A percentile compares a stretch with the other conserved stretches of the same genome.
These are phyloP conservation scores for Macroramphosus scolopax DNA, from an alignment of 2,797 vertebrate species.

Conservation along the genomic window DNA sequence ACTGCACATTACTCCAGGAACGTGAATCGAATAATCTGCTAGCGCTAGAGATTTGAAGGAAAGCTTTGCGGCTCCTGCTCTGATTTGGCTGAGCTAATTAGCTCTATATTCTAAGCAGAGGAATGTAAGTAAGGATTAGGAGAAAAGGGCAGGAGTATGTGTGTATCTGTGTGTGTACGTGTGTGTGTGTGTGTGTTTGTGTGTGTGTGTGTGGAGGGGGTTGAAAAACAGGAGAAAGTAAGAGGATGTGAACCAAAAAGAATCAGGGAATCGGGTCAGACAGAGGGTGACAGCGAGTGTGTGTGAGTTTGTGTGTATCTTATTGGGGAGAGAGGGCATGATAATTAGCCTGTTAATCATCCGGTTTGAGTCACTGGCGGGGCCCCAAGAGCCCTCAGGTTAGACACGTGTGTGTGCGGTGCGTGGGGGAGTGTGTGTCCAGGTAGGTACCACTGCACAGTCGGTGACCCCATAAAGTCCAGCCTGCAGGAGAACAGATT, in stretches of 20 bases:
- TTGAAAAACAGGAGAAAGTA: constrained; percentile 36
- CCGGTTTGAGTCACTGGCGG: constrained; percentile 54
- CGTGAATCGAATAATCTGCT: constrained; percentile 39
- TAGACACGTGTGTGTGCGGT: constrained; percentile 32
- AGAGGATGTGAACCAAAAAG: constrained; percentile 33
- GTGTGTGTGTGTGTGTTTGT: constrained; percentile 1
- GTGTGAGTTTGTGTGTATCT: constrained; percentile 35
- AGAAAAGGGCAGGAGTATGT: constrained; percentile 15
- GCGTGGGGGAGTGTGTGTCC: constrained; percentile 26
- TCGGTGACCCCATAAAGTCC: constrained; percentile 60
- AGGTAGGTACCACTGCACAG: constrained; percentile 46
- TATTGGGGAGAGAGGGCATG: constrained; percentile 33
- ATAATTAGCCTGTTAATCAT: constrained; percentile 68
- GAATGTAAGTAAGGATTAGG: constrained; percentile 43
- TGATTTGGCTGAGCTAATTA: constrained; percentile 58
- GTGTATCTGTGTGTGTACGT: too few species aligned
- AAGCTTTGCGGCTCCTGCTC: constrained; percentile 26
- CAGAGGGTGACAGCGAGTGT: constrained; percentile 41
- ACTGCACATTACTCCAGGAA: constrained; percentile 24
- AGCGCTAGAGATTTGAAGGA: constrained; percentile 34
- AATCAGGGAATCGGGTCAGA: constrained; percentile 47
- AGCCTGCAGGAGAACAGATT: constrained; percentile 46
- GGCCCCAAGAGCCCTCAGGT: constrained; percentile 50
- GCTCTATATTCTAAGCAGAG: constrained; percentile 28
- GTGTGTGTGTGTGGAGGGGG: not conserved